Conservation (phyloP, 2,113 vertebrate genomes). For the Nymphicus hollandicus region DNA sequence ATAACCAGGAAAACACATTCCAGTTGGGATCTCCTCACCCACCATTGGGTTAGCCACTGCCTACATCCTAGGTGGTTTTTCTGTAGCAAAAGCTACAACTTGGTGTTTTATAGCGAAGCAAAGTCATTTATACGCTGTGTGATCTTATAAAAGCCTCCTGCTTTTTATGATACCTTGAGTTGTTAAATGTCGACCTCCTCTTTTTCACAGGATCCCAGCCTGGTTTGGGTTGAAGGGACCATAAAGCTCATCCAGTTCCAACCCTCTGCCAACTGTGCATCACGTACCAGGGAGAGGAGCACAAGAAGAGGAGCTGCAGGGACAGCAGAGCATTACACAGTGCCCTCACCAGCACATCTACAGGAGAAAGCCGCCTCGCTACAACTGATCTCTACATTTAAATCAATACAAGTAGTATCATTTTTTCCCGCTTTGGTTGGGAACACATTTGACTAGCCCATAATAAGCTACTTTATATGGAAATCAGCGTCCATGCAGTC, state of each 20-base stretch:
- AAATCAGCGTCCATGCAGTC: not conserved
- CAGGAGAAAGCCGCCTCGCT: not conserved
- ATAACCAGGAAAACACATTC: not conserved
- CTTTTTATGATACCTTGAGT: not conserved
- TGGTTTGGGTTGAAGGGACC: not conserved
- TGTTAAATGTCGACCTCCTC: not conserved
- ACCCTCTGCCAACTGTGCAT: not conserved
- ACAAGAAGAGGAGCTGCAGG: not conserved
- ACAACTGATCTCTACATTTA: not conserved
- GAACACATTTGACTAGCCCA: not conserved
- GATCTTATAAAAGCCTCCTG: not conserved
- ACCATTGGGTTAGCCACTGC: not conserved
- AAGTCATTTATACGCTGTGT: not conserved
- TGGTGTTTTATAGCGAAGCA: not conserved
- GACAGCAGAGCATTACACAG: not conserved
- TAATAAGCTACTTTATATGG: conserved; percentile 32
- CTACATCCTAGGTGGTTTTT: not conserved
- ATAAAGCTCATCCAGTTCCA: not conserved
- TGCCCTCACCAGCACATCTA: not conserved
- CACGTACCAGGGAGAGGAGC: not conserved
- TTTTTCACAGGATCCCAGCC: not conserved
- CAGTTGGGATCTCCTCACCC: not conserved
- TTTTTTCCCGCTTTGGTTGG: not conserved
- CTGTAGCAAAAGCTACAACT: not conserved
- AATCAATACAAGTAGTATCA: not conserved